These are phyloP conservation scores for Tympanuchus pallidicinctus DNA, from an alignment of 2,113 vertebrate species.

Conservation along the genomic window DNA sequence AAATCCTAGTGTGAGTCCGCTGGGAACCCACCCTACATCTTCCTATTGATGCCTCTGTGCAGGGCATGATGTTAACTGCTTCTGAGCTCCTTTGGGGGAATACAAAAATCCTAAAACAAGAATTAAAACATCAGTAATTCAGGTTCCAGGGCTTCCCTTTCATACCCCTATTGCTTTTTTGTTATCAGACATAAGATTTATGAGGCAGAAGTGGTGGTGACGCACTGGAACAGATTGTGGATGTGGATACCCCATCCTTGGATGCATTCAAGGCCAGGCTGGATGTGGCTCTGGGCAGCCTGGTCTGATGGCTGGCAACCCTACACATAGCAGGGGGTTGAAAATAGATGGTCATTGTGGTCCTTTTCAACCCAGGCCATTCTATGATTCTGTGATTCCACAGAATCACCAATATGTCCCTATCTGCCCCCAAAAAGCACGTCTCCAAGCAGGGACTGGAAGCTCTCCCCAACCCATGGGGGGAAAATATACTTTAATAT, in stretches of 20 bases:
- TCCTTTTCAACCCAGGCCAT: no score
- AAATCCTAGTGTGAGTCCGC: neutral
- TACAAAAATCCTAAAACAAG: neutral
- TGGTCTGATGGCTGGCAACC: no score
- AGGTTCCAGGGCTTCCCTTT: neutral
- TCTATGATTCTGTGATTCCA: no score
- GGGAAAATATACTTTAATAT: neutral
- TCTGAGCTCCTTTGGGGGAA: neutral
- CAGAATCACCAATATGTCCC: neutral
- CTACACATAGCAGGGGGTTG: no score
- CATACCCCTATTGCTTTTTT: neutral
- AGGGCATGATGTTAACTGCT: neutral
- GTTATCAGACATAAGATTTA: neutral
- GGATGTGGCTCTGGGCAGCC: no score
- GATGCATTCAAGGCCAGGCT: no score
- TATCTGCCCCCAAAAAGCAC: neutral
- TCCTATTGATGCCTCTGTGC: neutral
- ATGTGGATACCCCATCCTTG: no score
- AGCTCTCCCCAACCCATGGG: fast-evolving
- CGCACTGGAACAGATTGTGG: no score
- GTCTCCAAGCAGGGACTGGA: neutral
- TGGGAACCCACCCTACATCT: neutral
- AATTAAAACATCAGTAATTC: neutral
- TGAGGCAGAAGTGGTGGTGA: neutral
- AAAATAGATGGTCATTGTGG: no score